Evolutionary conservation across 2,113 vertebrate species (phyloP), one percentile per base, ranked within the genome.

Genomic region (Periophthalmodon schlosseri): DNA sequence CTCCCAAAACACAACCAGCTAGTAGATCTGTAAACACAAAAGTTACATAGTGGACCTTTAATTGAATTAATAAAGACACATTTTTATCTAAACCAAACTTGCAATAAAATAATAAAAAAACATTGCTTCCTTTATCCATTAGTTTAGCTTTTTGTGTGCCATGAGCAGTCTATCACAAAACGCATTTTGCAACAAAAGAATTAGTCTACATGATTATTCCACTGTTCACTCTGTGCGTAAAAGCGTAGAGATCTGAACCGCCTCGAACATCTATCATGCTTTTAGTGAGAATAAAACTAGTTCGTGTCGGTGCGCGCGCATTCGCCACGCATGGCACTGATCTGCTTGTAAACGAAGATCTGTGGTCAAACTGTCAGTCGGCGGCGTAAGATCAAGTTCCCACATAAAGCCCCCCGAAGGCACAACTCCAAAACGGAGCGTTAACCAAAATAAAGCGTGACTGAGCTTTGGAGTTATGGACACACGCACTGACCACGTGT

Each of bases 301-400:
- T 70, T 69, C 61, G 68, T 50, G 47, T 47, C 44, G 47, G 73
- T 66, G 44, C 46, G 72, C 64, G 70, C 70, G 76, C 75, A 83
- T 84, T 75, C 56, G 67, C 76, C 78, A 70, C 16, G 81, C 81
- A 82, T 47, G 78, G 76, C 72, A 68, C 73, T 56, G 87, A 75
- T 86, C 78, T 74, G 28, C 78, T 81, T 73, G 85, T 88, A 84
- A 91, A 87, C 77, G 78, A 79, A 76, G 84, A 85, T 90, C 83
- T 50, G 84, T 79, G 88, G 81, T 92, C 88, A 89, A 88, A 73
- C 84, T 76, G 80, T 81, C 85, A 87, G 80, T 73, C 71, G 20
- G 82, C n/a, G 82, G 79, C 84, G 84, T 86, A 79, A 86, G 89
- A 88, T 91, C 90, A 77, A 80, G 89, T 89, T 91, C 85, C 60